phyloP scores from a whole-genome alignment of 2,113 vertebrate species.

The Puma concolor region DNA sequence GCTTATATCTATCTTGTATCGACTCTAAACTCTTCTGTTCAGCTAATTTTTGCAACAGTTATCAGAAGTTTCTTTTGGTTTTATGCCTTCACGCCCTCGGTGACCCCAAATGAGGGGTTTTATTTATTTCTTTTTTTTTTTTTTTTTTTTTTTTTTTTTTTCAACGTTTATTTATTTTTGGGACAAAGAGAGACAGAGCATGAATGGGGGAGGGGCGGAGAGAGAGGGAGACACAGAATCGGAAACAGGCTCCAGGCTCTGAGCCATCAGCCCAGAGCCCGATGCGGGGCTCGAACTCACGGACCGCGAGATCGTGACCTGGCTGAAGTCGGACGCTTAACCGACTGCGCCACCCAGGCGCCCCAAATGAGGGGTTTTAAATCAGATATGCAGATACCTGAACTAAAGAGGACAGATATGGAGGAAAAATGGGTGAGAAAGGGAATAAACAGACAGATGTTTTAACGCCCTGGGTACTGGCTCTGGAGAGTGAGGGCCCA shows the following conservation, averaged over 20 bases:
- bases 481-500: neutral
- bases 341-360: too few species aligned
- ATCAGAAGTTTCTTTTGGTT: neutral
- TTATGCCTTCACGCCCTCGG: neutral
- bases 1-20: neutral
- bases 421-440: neutral
- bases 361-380: neutral
- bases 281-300: too few species aligned
- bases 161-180: too few species aligned
- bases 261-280: too few species aligned
- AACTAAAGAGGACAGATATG: neutral
- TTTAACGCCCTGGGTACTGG: neutral
- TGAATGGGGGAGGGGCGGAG: too few species aligned
- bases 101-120: neutral
- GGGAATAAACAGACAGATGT: neutral
- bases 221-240: too few species aligned
- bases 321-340: too few species aligned
- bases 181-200: too few species aligned
- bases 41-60: neutral
- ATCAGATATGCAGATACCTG: neutral
- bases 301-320: too few species aligned
- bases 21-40: neutral
- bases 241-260: too few species aligned
- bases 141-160: too few species aligned
- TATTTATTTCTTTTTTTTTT: too few species aligned